phyloP scores from a whole-genome alignment of 2,797 vertebrate genomes.

The Kryptolebias ocellatus region DNA sequence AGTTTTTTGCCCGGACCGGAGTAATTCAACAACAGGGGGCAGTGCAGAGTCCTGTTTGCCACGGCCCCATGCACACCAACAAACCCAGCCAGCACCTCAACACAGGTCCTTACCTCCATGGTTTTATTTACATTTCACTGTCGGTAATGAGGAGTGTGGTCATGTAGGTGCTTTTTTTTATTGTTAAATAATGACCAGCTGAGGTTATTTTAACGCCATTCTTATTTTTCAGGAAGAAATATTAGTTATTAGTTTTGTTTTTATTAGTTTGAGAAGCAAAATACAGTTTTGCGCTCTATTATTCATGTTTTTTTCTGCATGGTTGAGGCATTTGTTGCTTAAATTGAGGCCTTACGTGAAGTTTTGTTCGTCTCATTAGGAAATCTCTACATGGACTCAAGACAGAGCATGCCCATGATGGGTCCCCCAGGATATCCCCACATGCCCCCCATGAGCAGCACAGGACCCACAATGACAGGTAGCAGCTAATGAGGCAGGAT shows the following conservation, averaged over 20 bases:
- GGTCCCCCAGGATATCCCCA: conserved; percentile 90
- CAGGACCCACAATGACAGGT: conserved; percentile 90
- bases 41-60: conserved; percentile 88
- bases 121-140: neutral
- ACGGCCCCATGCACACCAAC: conserved; percentile 87
- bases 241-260: too few species aligned
- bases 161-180: neutral
- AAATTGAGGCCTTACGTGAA: neutral
- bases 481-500: neutral
- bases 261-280: too few species aligned
- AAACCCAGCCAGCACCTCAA: conserved; percentile 91
- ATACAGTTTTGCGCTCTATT: too few species aligned
- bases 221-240: too few species aligned
- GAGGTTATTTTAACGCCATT: too few species aligned
- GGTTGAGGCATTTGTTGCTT: neutral
- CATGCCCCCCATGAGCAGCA: conserved; percentile 87
- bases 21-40: conserved; percentile 91
- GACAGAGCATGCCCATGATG: conserved; percentile 93
- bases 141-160: too few species aligned
- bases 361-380: conserved; percentile 69
- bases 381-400: conserved; percentile 92
- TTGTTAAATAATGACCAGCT: neutral
- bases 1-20: conserved; percentile 92
- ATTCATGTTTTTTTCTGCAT: too few species aligned
- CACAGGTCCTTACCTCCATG: conserved; percentile 69